Base-by-base conservation (phyloP, 2,113 vertebrate genomes). In the Perccottus glenii region DNA sequence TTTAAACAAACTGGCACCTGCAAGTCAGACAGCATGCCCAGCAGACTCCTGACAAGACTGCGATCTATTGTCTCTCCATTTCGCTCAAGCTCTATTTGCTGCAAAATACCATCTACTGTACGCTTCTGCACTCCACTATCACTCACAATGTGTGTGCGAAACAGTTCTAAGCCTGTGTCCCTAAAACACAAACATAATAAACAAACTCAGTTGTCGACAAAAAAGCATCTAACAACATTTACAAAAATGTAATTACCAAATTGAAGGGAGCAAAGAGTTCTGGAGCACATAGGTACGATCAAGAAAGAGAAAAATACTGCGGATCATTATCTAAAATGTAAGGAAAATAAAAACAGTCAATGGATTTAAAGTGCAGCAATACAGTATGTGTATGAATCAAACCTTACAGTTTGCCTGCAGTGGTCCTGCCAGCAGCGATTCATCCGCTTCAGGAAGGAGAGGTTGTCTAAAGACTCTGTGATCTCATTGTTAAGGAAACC, bases 391-490 rank as follows among this genome's bases (percentile, higher is more conserved):
- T 0, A 5, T 32, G 4, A 19, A 4, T 38, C 33, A 68, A 8
- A 63, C 67, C 33, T 82, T 91, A 98, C 98, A 92, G 98, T 98
- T 94, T 99, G 98, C 88, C 98, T 96, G 93, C 97, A 99, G 80
- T 99, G 96, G 82, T 99, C 97, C 90, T 98, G 96, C 98, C 98
- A 99, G 87, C 98, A 99, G 88, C 94, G 96, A 88, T 99, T 96
- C 81, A 99, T 99, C 92, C 96, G 94, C 93, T 99, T 99, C 82
- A 99, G 91, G 87, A 98, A 99, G 80, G 98, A 95, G 83, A 99
- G 96, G 85, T 94, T 98, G 92, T 99, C 98, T 94, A 99, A 92
- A 50, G 96, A 96, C 93, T 98, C 98, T 94, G 75, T 99, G 84
- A 81, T 66, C 77, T 56, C 62, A 42, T 49, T 7, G 87, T 97